Evolutionary conservation across 2,888 invertebrate species (phyloP).

Genomic region (Camponotus fellah): DNA sequence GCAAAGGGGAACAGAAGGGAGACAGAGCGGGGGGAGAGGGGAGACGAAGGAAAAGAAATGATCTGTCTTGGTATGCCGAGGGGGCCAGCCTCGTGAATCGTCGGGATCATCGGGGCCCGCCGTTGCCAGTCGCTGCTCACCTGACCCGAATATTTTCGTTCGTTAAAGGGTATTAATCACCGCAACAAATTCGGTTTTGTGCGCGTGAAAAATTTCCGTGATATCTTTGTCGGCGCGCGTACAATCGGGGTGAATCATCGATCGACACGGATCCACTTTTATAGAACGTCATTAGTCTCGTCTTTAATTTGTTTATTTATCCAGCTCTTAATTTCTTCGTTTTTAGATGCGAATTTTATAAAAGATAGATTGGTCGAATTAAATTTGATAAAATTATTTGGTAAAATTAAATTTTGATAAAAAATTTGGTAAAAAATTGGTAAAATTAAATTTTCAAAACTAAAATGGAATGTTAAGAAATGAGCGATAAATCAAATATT

Average conservation of each 20-base stretch:
- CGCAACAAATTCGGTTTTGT: constrained; percentile 35
- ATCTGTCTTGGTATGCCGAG: constrained; percentile 80
- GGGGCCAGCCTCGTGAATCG: constrained; percentile 79
- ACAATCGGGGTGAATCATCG: background rate
- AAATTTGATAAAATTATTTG: no score
- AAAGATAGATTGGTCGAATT: background rate
- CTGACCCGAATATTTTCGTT: constrained; percentile 70
- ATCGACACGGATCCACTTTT: constrained; percentile 12
- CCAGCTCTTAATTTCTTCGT: background rate
- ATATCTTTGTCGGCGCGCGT: background rate
- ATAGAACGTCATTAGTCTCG: background rate
- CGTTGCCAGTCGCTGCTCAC: constrained; percentile 72
- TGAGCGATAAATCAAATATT: background rate
- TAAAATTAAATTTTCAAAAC: background rate
- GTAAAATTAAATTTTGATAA: constrained; percentile 1
- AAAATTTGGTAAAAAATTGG: no score
- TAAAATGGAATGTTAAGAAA: background rate
- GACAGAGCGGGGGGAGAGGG: constrained; percentile 38
- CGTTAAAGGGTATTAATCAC: constrained; percentile 54
- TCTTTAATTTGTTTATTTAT: constrained; percentile 15
- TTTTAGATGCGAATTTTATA: background rate
- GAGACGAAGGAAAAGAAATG: constrained; percentile 66
- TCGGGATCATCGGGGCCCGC: constrained; percentile 78
- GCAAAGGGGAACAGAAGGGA: constrained; percentile 48
- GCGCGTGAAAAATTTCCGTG: constrained; percentile 10